Evolutionary conservation across 2,113 vertebrate genomes (phyloP).

Genomic region (Coturnix japonica): DNA sequence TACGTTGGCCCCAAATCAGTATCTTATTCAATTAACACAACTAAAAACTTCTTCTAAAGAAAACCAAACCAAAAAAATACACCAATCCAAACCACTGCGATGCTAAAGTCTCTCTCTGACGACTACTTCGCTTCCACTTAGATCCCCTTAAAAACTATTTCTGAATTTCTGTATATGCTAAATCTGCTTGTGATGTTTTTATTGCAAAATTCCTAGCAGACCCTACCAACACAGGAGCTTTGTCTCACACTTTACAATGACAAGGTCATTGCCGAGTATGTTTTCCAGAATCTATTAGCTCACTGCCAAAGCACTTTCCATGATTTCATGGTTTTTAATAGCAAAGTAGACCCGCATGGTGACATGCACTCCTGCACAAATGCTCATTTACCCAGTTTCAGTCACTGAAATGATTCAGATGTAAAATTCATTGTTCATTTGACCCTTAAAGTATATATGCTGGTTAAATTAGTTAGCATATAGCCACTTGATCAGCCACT

Average conservation of each 20-base stretch:
- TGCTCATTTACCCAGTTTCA: not conserved
- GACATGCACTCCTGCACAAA: constrained; percentile 7
- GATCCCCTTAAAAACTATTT: not conserved
- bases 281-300: constrained; percentile 12
- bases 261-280: not conserved
- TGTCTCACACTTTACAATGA: not conserved
- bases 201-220: not conserved
- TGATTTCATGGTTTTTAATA: not conserved
- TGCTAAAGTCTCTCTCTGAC: not conserved
- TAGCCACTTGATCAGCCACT: constrained; percentile 48
- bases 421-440: not conserved
- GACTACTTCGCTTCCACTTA: not conserved
- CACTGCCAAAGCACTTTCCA: constrained; percentile 24
- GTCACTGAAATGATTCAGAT: not conserved
- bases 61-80: not conserved
- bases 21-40: not conserved
- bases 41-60: not conserved
- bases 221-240: not conserved
- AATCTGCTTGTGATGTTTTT: not conserved
- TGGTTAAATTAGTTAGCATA: constrained; percentile 54
- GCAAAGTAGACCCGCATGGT: not conserved
- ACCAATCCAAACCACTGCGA: not conserved
- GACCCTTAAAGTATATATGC: not conserved
- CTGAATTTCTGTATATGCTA: not conserved
- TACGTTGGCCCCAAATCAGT: not conserved